Conservation (phyloP, 2,888 invertebrate genomes). For the Romanomermis culicivorax region DNA sequence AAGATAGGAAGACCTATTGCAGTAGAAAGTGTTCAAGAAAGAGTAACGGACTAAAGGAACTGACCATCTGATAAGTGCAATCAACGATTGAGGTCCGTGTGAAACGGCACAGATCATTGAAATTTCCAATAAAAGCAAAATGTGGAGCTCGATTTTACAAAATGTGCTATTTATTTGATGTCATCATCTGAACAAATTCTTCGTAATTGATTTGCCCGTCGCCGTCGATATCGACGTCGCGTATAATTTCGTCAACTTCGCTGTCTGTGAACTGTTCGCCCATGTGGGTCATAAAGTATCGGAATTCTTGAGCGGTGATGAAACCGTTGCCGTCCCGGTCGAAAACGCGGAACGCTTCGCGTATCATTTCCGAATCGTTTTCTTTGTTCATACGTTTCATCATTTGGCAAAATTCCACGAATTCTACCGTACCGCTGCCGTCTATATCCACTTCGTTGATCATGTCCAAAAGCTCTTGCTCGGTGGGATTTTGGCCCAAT, state of each 20-base stretch:
- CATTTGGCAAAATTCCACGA: constrained; percentile 27
- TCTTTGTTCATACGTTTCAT: constrained; percentile 30
- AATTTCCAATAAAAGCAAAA: too few species aligned
- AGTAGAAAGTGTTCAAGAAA: too few species aligned
- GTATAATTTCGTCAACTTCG: constrained; percentile 29
- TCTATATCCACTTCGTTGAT: constrained; percentile 25
- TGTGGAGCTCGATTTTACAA: too few species aligned
- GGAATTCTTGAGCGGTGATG: constrained; percentile 23
- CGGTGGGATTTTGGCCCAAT: constrained; percentile 27
- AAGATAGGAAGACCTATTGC: too few species aligned
- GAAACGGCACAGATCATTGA: too few species aligned
- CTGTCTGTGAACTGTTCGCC: constrained; percentile 25
- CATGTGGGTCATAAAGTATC: constrained; percentile 11
- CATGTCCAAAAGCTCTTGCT: constrained; percentile 24
- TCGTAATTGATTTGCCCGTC: constrained; percentile 24
- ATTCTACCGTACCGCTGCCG: constrained; percentile 29
- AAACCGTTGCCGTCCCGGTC: constrained; percentile 28
- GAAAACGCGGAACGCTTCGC: constrained; percentile 27
- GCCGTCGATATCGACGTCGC: constrained; percentile 15
- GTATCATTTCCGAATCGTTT: constrained; percentile 27
- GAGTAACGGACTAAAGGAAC: too few species aligned
- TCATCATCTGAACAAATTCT: constrained; percentile 28
- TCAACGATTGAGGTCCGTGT: too few species aligned
- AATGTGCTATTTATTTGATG: too few species aligned
- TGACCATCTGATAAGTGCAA: too few species aligned